Conservation (phyloP, 2,113 vertebrate genomes). For the Atractosteus spatula region DNA sequence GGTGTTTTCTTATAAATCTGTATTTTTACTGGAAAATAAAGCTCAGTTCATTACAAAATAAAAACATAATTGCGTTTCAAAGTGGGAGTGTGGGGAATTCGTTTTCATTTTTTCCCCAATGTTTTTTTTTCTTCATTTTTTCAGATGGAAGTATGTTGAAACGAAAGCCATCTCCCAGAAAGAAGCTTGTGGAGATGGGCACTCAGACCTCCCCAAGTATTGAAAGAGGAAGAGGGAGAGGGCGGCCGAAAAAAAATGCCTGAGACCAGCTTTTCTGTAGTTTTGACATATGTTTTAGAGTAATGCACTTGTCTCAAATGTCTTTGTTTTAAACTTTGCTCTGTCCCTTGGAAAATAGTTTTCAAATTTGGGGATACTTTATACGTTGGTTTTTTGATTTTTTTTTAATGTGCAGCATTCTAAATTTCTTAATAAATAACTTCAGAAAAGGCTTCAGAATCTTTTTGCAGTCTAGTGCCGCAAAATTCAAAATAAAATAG, state of each 20-base stretch:
- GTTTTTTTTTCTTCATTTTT: too few species aligned
- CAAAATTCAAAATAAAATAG: too few species aligned
- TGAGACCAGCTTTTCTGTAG: conserved; percentile 21
- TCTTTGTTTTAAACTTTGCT: conserved; percentile 21
- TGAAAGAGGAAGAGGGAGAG: conserved; percentile 22
- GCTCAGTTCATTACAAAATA: too few species aligned
- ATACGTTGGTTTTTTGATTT: background rate
- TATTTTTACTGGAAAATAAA: too few species aligned
- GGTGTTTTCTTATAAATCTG: background rate
- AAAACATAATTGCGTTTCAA: too few species aligned
- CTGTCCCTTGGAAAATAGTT: conserved; percentile 10
- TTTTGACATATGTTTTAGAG: background rate
- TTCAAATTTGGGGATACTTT: background rate
- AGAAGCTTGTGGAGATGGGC: conserved; percentile 26
- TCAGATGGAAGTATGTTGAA: conserved; percentile 12
- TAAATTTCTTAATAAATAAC: too few species aligned
- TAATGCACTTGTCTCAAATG: conserved; percentile 9
- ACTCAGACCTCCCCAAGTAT: conserved; percentile 43
- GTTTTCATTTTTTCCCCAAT: background rate
- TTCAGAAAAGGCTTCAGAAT: too few species aligned
- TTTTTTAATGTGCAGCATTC: too few species aligned
- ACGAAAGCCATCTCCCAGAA: conserved; percentile 29
- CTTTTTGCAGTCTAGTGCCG: too few species aligned
- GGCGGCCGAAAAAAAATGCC: conserved; percentile 43
- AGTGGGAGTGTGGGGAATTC: too few species aligned